A percentile compares a stretch with the other conserved stretches of the same genome.
Conservation (phyloP, 2,888 invertebrate species). For the Drosophila prolongata region DNA sequence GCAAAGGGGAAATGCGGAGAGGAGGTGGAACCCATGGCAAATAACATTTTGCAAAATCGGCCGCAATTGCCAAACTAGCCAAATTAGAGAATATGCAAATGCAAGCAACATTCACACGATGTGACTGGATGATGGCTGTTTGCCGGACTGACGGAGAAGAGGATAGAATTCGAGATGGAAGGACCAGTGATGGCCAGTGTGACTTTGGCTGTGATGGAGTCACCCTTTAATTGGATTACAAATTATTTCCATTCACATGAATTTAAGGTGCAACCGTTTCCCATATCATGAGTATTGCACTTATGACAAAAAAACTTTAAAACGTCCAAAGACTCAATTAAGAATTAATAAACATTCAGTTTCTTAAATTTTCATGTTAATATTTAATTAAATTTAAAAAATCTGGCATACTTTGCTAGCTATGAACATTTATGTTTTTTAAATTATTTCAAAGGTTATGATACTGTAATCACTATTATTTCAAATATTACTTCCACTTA, state of each 20-base stretch:
- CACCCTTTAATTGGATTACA: not conserved
- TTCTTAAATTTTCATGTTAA: not conserved
- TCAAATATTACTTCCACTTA: too few relatives aligned
- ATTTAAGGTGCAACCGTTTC: too few relatives aligned
- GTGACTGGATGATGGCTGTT: slow-evolving; percentile 20
- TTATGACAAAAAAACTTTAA: too few relatives aligned
- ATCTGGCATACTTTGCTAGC: too few relatives aligned
- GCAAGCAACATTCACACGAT: slow-evolving; percentile 64
- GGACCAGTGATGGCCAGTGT: slow-evolving; percentile 11
- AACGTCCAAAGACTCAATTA: too few relatives aligned
- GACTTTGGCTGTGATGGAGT: not conserved
- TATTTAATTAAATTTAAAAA: too few relatives aligned
- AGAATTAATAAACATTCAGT: too few relatives aligned
- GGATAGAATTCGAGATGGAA: not conserved
- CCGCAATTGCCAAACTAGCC: slow-evolving; percentile 79
- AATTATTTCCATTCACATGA: not conserved
- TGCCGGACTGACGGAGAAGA: not conserved
- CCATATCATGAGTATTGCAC: too few relatives aligned
- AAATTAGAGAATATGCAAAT: slow-evolving; percentile 80
- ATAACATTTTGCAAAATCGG: slow-evolving; percentile 78
- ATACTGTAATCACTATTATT: too few relatives aligned
- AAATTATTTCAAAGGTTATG: too few relatives aligned
- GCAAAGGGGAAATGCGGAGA: not conserved
- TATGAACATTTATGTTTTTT: too few relatives aligned
- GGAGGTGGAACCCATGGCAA: slow-evolving; percentile 58